Percentiles rank a stretch among this genome's conserved stretches.
These are phyloP conservation scores for Eupithecia pulchellata DNA, from an alignment of 2,888 invertebrate species.

Conservation along the genomic window DNA sequence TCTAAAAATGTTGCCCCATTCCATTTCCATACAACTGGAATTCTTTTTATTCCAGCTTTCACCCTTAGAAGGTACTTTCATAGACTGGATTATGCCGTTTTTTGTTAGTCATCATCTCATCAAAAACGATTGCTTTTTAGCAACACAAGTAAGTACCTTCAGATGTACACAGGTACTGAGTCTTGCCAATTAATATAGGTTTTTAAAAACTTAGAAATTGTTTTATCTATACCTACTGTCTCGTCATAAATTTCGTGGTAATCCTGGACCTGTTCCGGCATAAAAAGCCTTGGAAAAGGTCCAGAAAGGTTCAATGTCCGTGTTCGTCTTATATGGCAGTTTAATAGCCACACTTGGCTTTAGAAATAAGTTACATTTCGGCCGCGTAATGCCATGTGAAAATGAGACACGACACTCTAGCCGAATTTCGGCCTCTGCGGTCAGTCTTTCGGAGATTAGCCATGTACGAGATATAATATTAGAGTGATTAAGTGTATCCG, in stretches of 20 bases:
- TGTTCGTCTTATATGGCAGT: slow-evolving; percentile 6
- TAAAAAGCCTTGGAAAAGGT: slow-evolving; percentile 40
- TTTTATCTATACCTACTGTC: background rate
- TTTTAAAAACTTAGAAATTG: background rate
- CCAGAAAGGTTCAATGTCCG: slow-evolving; percentile 40
- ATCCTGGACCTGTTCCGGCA: slow-evolving; percentile 14
- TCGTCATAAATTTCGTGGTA: slow-evolving; percentile 5
- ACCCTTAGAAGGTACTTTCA: too few relatives aligned
- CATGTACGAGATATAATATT: background rate
- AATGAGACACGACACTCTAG: background rate
- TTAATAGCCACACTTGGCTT: slow-evolving; percentile 8
- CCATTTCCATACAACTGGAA: too few relatives aligned
- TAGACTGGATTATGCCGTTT: too few relatives aligned
- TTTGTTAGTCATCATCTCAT: too few relatives aligned
- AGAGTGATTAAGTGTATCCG: background rate
- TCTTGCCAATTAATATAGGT: too few relatives aligned
- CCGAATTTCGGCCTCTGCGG: background rate
- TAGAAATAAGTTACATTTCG: background rate
- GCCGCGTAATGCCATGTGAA: background rate
- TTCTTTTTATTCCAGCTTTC: too few relatives aligned
- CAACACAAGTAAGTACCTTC: too few relatives aligned
- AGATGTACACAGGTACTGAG: too few relatives aligned
- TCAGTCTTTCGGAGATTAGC: background rate
- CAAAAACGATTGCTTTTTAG: too few relatives aligned
- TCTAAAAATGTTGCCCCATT: too few relatives aligned